Evolutionary conservation across 2,113 vertebrate genomes (phyloP), one percentile per base, ranked within the genome.

Genomic region (Menura novaehollandiae): DNA sequence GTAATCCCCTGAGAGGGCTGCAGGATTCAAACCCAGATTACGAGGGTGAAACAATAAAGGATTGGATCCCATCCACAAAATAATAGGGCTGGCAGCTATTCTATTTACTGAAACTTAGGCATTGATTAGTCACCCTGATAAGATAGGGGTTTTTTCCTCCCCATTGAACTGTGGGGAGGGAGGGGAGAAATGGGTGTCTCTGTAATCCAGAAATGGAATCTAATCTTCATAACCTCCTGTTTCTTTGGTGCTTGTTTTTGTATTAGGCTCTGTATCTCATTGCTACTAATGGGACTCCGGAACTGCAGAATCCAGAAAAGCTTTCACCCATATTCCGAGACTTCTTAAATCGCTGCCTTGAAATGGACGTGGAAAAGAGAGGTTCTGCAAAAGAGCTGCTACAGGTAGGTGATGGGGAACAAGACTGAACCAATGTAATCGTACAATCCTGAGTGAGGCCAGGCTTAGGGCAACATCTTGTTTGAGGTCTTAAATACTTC

Each of bases 291-390:
- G 99, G 99, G 39, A 99, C 99, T 13, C 99, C 99, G 2, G 99
- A 99, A 67, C 98, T 99, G 83, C 99, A 99, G 98, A 99, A 99
- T 78, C 99, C 99, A 0, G 99, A 99, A 97, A 99, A 99, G 78
- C 98, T 99, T 74, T 99, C 99, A 0, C 71, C 97, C 12, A 98
- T 98, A 63, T 99, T 99, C 97, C 97, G 99, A 97, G 99, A 99
- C 97, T 99, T 99, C 95, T 97, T 99, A 84, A 99, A 98, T 91
- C 97, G 98, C 90, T 99, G 99, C 96, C 98, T 99, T 74, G 99
- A 99, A 97, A 99, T 99, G 99, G 99, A 99, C 0, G 99, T 99
- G 96, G 99, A 99, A 85, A 99, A 99, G 97, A 98, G 99, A 94
- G 99, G 99, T 4, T 99, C 99, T 1, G 99, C 99, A 10, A 99